phyloP scores from a whole-genome alignment of 2,113 vertebrate genomes.

The Anguilla japonica region DNA sequence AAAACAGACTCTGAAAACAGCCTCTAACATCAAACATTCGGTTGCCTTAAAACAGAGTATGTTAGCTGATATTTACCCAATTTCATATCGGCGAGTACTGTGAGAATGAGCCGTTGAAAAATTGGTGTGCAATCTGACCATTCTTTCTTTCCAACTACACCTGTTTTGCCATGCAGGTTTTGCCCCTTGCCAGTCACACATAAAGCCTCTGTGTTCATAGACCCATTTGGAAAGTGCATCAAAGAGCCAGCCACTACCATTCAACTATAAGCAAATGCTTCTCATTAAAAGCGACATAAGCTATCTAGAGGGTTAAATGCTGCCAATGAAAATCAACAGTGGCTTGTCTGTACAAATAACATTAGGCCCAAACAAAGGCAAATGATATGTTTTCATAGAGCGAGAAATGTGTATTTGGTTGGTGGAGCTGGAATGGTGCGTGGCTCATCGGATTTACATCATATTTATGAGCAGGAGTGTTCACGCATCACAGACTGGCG shows the following conservation, averaged over 20 bases:
- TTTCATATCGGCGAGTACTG: not conserved
- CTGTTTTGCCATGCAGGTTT: not conserved
- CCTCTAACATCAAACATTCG: no score
- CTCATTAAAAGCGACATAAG: conserved; percentile 7
- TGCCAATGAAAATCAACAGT: conserved; percentile 14
- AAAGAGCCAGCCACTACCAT: not conserved
- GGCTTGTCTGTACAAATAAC: not conserved
- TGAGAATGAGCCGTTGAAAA: not conserved
- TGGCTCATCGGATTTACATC: conserved; percentile 2
- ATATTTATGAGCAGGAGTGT: conserved; percentile 12
- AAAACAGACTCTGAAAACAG: no score
- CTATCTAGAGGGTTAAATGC: not conserved
- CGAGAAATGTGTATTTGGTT: conserved; percentile 3
- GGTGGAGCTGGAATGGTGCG: not conserved
- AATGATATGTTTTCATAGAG: conserved; percentile 6
- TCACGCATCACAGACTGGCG: conserved; percentile 2
- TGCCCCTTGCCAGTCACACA: not conserved
- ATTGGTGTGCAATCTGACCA: not conserved
- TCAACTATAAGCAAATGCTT: conserved; percentile 20
- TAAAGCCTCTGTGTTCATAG: not conserved
- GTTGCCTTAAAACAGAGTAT: no score
- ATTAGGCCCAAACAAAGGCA: conserved; percentile 11
- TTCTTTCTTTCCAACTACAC: not conserved
- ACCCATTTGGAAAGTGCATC: not conserved
- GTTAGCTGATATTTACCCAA: no score